Base-by-base conservation (phyloP, 2,797 vertebrate species). In the Balearica regulorum region DNA sequence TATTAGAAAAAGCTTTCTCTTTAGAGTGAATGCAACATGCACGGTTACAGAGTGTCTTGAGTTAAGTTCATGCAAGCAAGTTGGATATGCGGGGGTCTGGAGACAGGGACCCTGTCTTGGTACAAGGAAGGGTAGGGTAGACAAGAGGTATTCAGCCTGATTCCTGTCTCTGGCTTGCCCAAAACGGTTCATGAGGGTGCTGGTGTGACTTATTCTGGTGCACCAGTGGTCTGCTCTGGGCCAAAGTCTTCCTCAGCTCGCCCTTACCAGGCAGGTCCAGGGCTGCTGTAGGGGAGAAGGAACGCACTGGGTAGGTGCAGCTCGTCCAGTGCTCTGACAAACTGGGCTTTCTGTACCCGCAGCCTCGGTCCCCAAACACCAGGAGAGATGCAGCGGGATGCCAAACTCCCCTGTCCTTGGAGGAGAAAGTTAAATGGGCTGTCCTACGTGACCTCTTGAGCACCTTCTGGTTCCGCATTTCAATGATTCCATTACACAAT, bases 311-410 rank as follows among this genome's bases (percentile, higher is more conserved):
- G 11, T 19, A 26, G 20, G 33, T 49, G 58, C 69, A 73, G 33
- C 29, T 85, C 31, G 35, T 55, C 39, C 75, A 5, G 0, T 0
- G 0, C 44, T 72, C 53, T 43, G 33, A 69, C 16, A 39, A 83
- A 24, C 26, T 24, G 39, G 21, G 11, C 4, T 61, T 65, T 77
- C 65, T 84, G 28, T 22, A 48, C 16, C 26, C 1, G 0, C 17
- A 83, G 8, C n/a, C 39, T 84, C 0, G 0, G 14, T 57, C 28
- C 46, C 33, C 1, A 0, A 29, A 41, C 29, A 58, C 11, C 35
- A 28, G 21, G 29, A 35, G 39, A 51, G 31, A 13, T 76, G 57
- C 1, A 0, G 10, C 0, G 0, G 37, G 70, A 13, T 65, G 46
- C 25, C 51, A 65, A 21, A 35, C 24, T 43, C 33, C 33, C 17